These are phyloP conservation scores for Epizoanthus illoricatus DNA, from an alignment of 92 coral and sea anemone genomes.

Conservation along the genomic window DNA sequence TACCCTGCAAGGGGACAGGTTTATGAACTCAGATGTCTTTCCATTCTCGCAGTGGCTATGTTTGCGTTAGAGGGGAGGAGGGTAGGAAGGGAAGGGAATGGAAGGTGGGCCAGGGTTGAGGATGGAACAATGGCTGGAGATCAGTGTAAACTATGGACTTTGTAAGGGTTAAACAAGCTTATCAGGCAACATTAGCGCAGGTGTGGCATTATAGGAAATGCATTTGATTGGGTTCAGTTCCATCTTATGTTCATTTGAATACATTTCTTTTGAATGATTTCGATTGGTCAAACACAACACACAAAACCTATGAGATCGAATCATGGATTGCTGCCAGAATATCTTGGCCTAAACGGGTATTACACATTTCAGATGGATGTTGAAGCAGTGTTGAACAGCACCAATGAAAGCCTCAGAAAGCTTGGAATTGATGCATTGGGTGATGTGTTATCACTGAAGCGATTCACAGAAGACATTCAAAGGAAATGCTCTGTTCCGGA, in stretches of 20 bases:
- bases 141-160: too few relatives aligned
- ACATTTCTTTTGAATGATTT: constrained; percentile 14
- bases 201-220: too few relatives aligned
- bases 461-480: constrained; percentile 1
- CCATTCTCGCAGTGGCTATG: too few relatives aligned
- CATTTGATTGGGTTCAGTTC: not conserved
- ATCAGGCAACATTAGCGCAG: too few relatives aligned
- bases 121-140: too few relatives aligned
- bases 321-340: constrained; percentile 5
- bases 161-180: too few relatives aligned
- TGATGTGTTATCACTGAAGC: not conserved
- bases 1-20: too few relatives aligned
- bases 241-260: constrained; percentile 12
- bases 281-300: constrained; percentile 10
- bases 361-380: constrained; percentile 13
- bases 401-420: constrained; percentile 4
- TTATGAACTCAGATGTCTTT: too few relatives aligned
- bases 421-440: constrained; percentile 13
- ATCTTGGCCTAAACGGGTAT: constrained; percentile 1
- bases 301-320: constrained; percentile 11
- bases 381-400: constrained; percentile 24
- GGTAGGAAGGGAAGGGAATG: too few relatives aligned
- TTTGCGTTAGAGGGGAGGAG: too few relatives aligned
- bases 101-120: too few relatives aligned
- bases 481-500: constrained; percentile 6